A percentile compares a stretch with the other conserved stretches of the same genome.
Evolutionary conservation across 2,888 invertebrate species (phyloP).

Genomic region (Ectemnius continuus): DNA sequence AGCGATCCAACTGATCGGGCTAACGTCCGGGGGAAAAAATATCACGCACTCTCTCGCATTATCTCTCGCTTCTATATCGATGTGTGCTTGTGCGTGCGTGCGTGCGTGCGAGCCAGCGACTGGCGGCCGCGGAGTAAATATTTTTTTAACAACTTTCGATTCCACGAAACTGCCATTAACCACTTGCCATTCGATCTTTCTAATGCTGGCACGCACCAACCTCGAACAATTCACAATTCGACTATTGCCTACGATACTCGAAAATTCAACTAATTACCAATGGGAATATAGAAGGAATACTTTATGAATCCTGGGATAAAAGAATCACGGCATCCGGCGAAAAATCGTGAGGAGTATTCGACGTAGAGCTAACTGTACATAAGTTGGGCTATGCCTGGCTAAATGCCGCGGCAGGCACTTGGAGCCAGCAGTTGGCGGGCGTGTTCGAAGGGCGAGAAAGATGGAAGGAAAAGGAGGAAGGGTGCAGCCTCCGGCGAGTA

Average conservation of each 20-base stretch:
- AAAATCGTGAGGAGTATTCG: slow-evolving; percentile 48
- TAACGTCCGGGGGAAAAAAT: slow-evolving; percentile 11
- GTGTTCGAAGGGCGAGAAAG: slow-evolving; percentile 32
- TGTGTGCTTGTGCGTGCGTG: neutral
- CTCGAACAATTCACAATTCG: no score
- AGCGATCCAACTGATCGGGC: neutral
- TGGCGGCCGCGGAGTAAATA: slow-evolving; percentile 4
- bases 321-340: no score
- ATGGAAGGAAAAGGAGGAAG: neutral
- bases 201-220: no score
- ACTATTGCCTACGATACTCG: no score
- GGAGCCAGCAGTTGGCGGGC: slow-evolving; percentile 41
- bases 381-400: slow-evolving; percentile 74
- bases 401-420: slow-evolving; percentile 66
- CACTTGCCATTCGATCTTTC: no score
- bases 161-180: no score
- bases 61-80: neutral
- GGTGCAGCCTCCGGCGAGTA: slow-evolving; percentile 14
- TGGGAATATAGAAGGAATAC: no score
- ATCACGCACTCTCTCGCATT: neutral
- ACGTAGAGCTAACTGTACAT: slow-evolving; percentile 73
- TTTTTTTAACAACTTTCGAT: no score
- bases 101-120: neutral
- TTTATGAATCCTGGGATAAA: no score
- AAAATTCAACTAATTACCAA: no score